Percentiles rank a stretch among this genome's conserved stretches.
Evolutionary conservation across 2,888 invertebrate species (phyloP).

Genomic region (Anoplius nigerrimus): DNA sequence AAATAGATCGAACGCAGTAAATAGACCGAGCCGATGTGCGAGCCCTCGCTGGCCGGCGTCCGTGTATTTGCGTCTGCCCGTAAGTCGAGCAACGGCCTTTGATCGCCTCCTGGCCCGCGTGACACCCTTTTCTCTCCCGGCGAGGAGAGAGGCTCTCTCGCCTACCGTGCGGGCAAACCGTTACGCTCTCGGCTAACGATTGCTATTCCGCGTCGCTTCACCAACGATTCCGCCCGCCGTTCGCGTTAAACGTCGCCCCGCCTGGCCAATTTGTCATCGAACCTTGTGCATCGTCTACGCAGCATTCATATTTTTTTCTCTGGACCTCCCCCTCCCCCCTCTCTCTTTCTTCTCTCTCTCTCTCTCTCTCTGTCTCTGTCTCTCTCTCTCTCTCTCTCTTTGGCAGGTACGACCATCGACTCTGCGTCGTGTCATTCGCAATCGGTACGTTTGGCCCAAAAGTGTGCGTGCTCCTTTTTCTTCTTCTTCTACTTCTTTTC

Average conservation of each 20-base stretch:
- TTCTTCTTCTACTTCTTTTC: neutral
- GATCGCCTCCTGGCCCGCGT: constrained; percentile 70
- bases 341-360: neutral
- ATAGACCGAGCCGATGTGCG: constrained; percentile 68
- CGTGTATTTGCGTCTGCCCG: constrained; percentile 60
- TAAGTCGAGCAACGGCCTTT: constrained; percentile 45
- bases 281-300: too few relatives aligned
- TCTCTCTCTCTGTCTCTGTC: neutral
- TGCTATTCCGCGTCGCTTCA: constrained; percentile 7
- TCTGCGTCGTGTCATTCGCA: neutral
- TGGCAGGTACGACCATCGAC: too few relatives aligned
- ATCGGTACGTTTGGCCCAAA: neutral
- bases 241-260: constrained; percentile 13
- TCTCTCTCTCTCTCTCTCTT: neutral
- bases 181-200: neutral
- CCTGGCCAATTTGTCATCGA: neutral
- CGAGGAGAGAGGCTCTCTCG: neutral
- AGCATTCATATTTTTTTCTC: neutral
- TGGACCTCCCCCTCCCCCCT: neutral
- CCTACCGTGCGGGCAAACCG: neutral
- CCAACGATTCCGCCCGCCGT: constrained; percentile 35
- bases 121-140: constrained; percentile 72
- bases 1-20: constrained; percentile 74
- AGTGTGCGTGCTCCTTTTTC: neutral
- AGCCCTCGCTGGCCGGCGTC: constrained; percentile 27